These are phyloP conservation scores for Melanotaenia maccullochi DNA, from an alignment of 2,797 vertebrate species.

Conservation along the genomic window DNA sequence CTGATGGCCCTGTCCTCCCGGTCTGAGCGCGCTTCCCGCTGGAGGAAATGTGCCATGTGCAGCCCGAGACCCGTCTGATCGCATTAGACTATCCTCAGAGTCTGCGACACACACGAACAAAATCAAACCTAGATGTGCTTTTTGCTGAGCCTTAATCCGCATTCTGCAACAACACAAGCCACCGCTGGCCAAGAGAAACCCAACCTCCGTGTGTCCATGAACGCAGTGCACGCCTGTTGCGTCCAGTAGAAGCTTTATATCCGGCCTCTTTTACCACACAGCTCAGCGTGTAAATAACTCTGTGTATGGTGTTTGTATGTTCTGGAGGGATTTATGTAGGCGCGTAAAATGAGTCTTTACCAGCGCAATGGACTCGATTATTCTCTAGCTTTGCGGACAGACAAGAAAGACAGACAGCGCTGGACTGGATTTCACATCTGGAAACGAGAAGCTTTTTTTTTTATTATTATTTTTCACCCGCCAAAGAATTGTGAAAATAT, in stretches of 20 bases:
- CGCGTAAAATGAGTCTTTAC: slow-evolving; percentile 6
- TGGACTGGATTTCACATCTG: slow-evolving; percentile 24
- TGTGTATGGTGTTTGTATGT: too few relatives aligned
- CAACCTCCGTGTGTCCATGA: background rate
- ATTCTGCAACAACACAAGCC: background rate
- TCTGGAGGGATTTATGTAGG: background rate
- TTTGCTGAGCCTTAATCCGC: background rate
- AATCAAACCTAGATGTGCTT: background rate
- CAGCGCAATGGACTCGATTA: background rate
- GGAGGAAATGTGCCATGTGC: slow-evolving; percentile 47
- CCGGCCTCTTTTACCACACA: slow-evolving; percentile 1
- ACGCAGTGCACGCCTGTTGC: slow-evolving; percentile 50
- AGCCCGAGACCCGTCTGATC: slow-evolving; percentile 19
- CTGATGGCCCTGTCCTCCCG: slow-evolving; percentile 13
- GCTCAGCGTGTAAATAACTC: background rate
- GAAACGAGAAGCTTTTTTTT: slow-evolving; percentile 19
- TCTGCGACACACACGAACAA: background rate
- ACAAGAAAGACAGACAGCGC: background rate
- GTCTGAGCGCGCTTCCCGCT: slow-evolving; percentile 37
- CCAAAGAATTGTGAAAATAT: background rate
- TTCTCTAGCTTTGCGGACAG: background rate
- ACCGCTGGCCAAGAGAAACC: background rate
- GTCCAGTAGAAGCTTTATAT: background rate
- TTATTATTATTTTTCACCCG: too few relatives aligned
- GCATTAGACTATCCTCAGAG: background rate